These are phyloP conservation scores for Tuta absoluta DNA, from an alignment of 2,888 invertebrate genomes.

Conservation along the genomic window DNA sequence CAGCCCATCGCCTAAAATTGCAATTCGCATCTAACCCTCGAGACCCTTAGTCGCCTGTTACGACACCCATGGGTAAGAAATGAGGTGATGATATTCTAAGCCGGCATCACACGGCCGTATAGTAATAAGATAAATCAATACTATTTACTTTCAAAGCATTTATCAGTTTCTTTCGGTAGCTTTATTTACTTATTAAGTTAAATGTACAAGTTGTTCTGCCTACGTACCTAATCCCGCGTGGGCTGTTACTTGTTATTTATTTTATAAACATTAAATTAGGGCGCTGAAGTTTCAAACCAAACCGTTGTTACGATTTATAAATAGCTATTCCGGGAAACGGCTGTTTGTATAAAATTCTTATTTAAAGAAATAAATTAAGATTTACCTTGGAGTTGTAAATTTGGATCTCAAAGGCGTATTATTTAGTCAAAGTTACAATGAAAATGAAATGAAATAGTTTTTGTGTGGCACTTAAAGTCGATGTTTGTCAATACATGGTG, in stretches of 20 bases:
- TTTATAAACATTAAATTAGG: slow-evolving; percentile 2
- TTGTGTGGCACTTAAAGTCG: too few relatives aligned
- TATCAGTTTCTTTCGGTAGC: neutral
- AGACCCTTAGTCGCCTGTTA: too few relatives aligned
- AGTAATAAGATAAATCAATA: too few relatives aligned
- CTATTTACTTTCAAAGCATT: neutral
- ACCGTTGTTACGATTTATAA: slow-evolving; percentile 3
- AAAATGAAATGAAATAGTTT: too few relatives aligned
- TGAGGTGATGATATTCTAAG: too few relatives aligned
- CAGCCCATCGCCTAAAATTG: too few relatives aligned
- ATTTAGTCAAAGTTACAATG: too few relatives aligned
- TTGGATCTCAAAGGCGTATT: neutral
- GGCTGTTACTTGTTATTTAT: neutral
- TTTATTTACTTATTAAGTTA: neutral
- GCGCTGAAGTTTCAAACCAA: slow-evolving; percentile 1
- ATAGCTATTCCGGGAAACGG: neutral
- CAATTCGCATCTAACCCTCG: too few relatives aligned
- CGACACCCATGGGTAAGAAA: too few relatives aligned
- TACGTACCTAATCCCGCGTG: neutral
- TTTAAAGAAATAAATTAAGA: neutral
- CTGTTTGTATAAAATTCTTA: neutral
- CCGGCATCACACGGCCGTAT: too few relatives aligned
- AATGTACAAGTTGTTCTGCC: neutral
- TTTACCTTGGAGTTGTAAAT: neutral
- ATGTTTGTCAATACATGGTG: too few relatives aligned